Base-by-base conservation (phyloP, 1,140 invertebrate species). In the Sminthurides bifidus region DNA sequence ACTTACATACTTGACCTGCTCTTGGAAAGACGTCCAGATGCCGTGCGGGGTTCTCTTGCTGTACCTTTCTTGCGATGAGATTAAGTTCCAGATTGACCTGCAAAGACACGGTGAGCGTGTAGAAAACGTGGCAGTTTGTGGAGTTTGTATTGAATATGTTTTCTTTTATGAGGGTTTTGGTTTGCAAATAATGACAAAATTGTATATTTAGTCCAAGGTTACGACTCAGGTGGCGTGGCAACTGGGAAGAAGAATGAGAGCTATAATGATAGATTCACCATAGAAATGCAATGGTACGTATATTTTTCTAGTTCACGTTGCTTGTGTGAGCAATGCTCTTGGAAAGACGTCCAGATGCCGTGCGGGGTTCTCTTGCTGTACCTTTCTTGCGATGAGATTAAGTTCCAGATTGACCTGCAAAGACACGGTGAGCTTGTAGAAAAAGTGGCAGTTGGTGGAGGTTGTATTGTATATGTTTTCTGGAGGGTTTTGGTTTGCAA, bases 341-440 rank as follows among this genome's bases (percentile, higher is more conserved):
- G 92, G 70, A 92, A 92, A 73, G 92, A 96, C 72, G 75, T 97
- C 56, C 89, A 90, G 23, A 23, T 6, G 21, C 79, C 83, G 2
- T 91, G 88, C 69, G 91, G 91, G 45, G 91, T 87, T 31, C 75
- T 96, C 54, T 74, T 97, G 24, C 75, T 97, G 35, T 97, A 96
- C 71, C 80, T 96, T 60, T 96, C 92, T 21, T 89, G 91, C 23
- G 92, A 96, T 70, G 27, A 27, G 8, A 38, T 56, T 33, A 51
- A 26, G 29, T 31, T 5, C 33, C 38, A 50, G 17, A 33, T 45
- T 4, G 31, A 45, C n/a, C 5, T 40, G 10, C 46, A 31, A 23
- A 12, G 23, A 6, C 24, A 49, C n/a, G 29, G 29, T 26, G n/a
- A 19, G 29, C 29, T 5, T n/a, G 46, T 10, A 31, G 8, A 29